phyloP scores from a whole-genome alignment of 2,113 vertebrate species.

The Centropristis striata region DNA sequence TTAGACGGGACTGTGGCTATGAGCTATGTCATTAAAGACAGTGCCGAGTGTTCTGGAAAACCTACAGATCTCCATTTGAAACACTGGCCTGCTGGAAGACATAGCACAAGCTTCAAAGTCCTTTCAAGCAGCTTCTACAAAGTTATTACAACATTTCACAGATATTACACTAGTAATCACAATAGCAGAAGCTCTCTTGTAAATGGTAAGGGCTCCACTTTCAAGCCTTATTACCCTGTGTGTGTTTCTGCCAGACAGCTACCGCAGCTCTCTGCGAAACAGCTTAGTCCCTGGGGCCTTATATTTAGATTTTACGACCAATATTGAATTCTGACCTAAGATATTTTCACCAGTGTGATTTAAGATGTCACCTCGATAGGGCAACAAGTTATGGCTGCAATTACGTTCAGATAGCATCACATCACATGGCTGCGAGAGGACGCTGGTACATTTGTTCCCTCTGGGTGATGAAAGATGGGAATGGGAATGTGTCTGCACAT shows the following conservation, averaged over 20 bases:
- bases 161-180: conserved; percentile 31
- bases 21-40: conserved; percentile 80
- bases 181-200: conserved; percentile 27
- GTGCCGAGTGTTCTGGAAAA: conserved; percentile 60
- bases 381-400: conserved; percentile 52
- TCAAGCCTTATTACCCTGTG: conserved; percentile 43
- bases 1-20: conserved; percentile 69
- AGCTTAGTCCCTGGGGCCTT: conserved; percentile 65
- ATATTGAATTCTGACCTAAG: conserved; percentile 79
- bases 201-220: conserved; percentile 17
- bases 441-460: conserved; percentile 46
- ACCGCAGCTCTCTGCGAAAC: conserved; percentile 61
- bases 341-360: conserved; percentile 71
- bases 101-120: conserved; percentile 20
- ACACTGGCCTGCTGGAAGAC: conserved; percentile 51
- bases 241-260: conserved; percentile 59
- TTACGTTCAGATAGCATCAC: conserved; percentile 54
- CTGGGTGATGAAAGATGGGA: conserved; percentile 48
- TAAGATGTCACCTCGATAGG: conserved; percentile 61
- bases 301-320: conserved; percentile 85
- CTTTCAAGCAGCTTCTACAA: conserved; percentile 19
- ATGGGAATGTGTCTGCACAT: conserved; percentile 23
- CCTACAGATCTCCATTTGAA: conserved; percentile 65
- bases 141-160: conserved; percentile 36
- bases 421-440: conserved; percentile 50